Percentiles rank a stretch among this genome's conserved stretches.
phyloP scores from a whole-genome alignment of 2,888 invertebrate species.

The Anticlea derivata region DNA sequence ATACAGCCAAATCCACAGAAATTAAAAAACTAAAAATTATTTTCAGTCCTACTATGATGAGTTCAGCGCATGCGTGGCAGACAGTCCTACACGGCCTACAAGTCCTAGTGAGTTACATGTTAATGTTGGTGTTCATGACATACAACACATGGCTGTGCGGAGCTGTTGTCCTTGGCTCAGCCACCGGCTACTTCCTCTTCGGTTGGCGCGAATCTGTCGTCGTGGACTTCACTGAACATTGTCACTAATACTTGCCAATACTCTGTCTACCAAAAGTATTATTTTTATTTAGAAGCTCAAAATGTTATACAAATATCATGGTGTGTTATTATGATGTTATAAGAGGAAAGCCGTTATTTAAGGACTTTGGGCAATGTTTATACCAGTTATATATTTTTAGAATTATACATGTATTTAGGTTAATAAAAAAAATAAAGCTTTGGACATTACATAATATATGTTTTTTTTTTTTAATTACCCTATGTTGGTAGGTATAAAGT shows the following conservation, averaged over 20 bases:
- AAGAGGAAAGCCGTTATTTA: constrained; percentile 66
- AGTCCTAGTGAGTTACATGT: constrained; percentile 94
- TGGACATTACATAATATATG: constrained; percentile 37
- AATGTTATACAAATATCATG: constrained; percentile 63
- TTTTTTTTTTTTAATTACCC: constrained; percentile 3
- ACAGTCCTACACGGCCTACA: constrained; percentile 95
- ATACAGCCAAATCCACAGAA: no score
- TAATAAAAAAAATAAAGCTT: constrained; percentile 63
- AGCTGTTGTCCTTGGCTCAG: constrained; percentile 94
- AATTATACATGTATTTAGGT: constrained; percentile 62
- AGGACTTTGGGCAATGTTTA: constrained; percentile 67
- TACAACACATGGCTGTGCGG: constrained; percentile 97
- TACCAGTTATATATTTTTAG: constrained; percentile 72
- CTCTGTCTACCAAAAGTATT: constrained; percentile 46
- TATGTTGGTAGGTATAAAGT: no score
- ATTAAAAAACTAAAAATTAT: constrained; percentile 29
- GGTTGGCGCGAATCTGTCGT: constrained; percentile 98
- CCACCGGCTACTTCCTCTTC: constrained; percentile 96
- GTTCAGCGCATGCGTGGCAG: constrained; percentile 92
- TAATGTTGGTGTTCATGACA: constrained; percentile 99
- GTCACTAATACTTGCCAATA: constrained; percentile 86
- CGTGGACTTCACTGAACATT: constrained; percentile 97
- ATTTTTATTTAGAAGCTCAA: constrained; percentile 65
- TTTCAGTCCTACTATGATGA: constrained; percentile 92
- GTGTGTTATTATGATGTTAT: constrained; percentile 69